Evolutionary conservation across 2,113 vertebrate genomes (phyloP).

Genomic region (Cheirogaleus medius): DNA sequence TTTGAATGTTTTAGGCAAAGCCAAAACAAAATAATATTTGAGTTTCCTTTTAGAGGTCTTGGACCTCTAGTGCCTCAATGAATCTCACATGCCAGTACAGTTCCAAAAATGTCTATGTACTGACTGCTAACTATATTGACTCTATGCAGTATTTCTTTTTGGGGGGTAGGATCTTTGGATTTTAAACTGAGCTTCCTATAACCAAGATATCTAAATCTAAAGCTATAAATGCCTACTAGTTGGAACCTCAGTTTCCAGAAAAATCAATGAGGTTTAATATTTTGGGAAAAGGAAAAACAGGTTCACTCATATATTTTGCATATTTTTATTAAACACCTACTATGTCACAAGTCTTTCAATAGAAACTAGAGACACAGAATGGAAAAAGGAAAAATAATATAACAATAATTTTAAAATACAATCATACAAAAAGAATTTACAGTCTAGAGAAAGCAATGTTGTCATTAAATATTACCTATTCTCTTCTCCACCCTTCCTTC

Average conservation of each 20-base stretch:
- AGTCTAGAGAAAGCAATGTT: not conserved
- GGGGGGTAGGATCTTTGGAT: not conserved
- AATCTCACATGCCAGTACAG: not conserved
- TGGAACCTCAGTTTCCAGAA: not conserved
- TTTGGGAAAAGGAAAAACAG: not conserved
- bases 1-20: not conserved
- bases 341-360: not conserved
- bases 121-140: not conserved
- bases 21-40: not conserved
- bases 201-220: not conserved
- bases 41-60: not conserved
- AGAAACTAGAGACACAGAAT: not conserved
- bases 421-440: not conserved
- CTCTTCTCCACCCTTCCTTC: not conserved
- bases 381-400: not conserved
- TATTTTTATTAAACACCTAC: not conserved
- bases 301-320: not conserved
- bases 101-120: not conserved
- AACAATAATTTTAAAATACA: not conserved
- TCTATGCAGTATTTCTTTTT: not conserved
- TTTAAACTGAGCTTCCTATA: conserved; percentile 9
- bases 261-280: not conserved
- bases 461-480: not conserved
- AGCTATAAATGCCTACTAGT: not conserved
- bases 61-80: not conserved